Evolutionary conservation across 1,140 invertebrate genomes (phyloP), one percentile per base, ranked within the genome.

Genomic region (Telenomus remus): DNA sequence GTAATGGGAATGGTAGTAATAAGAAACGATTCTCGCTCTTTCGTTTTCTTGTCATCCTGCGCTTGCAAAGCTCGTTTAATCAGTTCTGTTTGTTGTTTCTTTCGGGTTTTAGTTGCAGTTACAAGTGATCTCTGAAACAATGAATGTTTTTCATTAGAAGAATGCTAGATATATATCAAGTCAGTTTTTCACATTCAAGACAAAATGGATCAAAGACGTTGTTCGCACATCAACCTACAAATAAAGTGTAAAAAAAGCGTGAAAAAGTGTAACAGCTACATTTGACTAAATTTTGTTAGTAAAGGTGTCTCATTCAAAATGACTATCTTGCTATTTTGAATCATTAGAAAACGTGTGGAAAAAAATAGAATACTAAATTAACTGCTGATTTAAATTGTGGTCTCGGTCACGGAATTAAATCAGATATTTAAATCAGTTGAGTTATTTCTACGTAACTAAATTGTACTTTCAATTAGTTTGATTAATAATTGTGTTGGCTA

Each of bases 1-100:
- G 94, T 96, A n/a, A 99, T 95, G 0, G 97, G 95, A 76, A 99
- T 97, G n/a, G 96, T 96, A 3, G 97, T 98, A 65, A 99, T 95
- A 15, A 97, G 91, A 89, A 98, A 99, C 76, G 96, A 97, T 87
- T 99, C 97, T 39, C 98, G 87, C 82, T 98, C 97, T 35, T 95
- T 93, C 15, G 96, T 90, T 83, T 97, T 96, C 80, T 98, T 96
- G 83, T 99, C 97, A 83, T 99, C 96, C 82, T 98, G 95, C 27
- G 96, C 96, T 85, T 98, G 94, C 11, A 99, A 89, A 10, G 97
- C 98, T 85, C 94, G 93, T 82, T 97, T 95, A 35, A 99, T 97
- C 55, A 98, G 92, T 89, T 99, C 98, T 37, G 98, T 98, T 87
- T 99, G 97, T 85, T 99, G 97, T 84, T 99, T 99, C 80, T 99